Base-by-base conservation (phyloP, 2,113 vertebrate genomes). In the Polypterus bichir region DNA sequence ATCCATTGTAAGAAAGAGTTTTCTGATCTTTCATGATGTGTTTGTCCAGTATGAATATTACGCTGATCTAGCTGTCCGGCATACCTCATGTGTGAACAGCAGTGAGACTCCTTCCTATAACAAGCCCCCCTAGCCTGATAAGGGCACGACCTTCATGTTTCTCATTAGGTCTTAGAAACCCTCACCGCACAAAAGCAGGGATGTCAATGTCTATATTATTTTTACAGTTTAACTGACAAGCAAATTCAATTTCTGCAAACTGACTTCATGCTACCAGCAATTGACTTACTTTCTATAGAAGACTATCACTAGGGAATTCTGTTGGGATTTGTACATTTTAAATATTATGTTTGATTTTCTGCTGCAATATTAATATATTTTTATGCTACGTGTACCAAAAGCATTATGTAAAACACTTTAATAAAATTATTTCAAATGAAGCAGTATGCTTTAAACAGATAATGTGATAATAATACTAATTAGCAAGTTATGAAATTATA, bases 71-170 rank as follows among this genome's bases (percentile, higher is more conserved):
- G 82, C 75, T 82, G 81, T 81, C 79, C 73, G 80, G 74, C 74
- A 67, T 76, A 73, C 74, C 81, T 62, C 63, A 72, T 72, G 75
- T 77, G 76, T 69, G 78, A 81, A 81, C 80, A 77, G 76, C 75
- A 86, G 83, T 54, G 27, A 27, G 27, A 27, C 27, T 27, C 27
- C 27, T 27, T 27, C 27, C 27, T 27, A 1, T 27, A 27, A 27
- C 27, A 27, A 27, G 27, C 27, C 27, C 61, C 84, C 82, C 80
- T 77, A 79, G 82, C 71, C 70, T 69, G 62, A 4, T 45, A 54
- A 62, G 90, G 86, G 73, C 85, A 11, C 54, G 87, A 91, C 92
- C 89, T 82, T 62, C 64, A 6, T 90, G 87, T 90, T 82, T 75
- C 81, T 77, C 83, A 49, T 77, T 69, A 1, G 84, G 78, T 83